These are phyloP conservation scores for Uloborus diversus DNA, from an alignment of 1,140 invertebrate species.

Conservation along the genomic window DNA sequence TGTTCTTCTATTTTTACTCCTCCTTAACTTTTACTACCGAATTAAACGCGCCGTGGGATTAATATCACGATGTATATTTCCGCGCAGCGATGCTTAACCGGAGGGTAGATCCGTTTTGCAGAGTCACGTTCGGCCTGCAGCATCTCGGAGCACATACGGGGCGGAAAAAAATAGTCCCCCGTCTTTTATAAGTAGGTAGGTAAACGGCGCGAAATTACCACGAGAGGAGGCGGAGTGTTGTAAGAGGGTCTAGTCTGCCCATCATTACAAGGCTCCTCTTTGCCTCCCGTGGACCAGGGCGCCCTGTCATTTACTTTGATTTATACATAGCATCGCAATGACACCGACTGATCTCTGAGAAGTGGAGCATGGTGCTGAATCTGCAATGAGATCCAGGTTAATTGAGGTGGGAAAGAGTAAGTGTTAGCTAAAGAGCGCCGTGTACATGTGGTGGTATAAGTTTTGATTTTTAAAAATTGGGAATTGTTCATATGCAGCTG, in stretches of 20 bases:
- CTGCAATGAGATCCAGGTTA: conserved; percentile 23
- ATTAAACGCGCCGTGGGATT: too few species aligned
- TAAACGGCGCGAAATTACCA: conserved; percentile 25
- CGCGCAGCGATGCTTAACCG: conserved; percentile 7
- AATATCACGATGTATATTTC: too few species aligned
- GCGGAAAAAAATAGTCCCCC: conserved; percentile 3
- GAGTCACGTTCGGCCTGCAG: background rate
- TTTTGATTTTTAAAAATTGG: too few species aligned
- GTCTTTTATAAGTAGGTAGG: conserved; percentile 17
- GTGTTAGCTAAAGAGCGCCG: too few species aligned
- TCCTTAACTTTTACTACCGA: too few species aligned
- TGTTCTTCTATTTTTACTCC: too few species aligned
- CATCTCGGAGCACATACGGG: background rate
- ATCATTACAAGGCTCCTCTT: conserved; percentile 13
- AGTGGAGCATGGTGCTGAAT: conserved; percentile 29
- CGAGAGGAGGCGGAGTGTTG: conserved; percentile 22
- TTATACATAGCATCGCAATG: conserved; percentile 42
- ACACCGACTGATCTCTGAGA: conserved; percentile 5
- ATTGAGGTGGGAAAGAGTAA: background rate
- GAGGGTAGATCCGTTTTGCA: conserved; percentile 23
- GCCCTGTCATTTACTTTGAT: conserved; percentile 49
- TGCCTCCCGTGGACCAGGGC: conserved; percentile 3
- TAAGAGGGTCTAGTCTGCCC: conserved; percentile 17
- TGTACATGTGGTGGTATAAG: too few species aligned
- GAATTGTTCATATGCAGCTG: too few species aligned